phyloP scores from a whole-genome alignment of 2,888 invertebrate species.

The Teleiodes luculella region DNA sequence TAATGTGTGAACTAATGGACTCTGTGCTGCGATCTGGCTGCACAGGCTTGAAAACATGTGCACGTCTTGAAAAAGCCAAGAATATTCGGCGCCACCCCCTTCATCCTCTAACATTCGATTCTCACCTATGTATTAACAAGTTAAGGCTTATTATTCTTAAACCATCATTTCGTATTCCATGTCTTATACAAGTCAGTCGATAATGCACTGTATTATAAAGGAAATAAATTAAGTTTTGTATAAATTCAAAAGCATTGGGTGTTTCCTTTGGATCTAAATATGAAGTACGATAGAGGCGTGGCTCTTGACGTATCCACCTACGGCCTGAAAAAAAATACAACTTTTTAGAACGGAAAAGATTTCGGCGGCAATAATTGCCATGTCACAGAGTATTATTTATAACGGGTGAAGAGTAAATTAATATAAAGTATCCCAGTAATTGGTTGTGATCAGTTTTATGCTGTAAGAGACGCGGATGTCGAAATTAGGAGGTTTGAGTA shows the following conservation, averaged over 20 bases:
- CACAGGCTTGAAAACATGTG: constrained; percentile 55
- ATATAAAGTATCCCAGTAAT: constrained; percentile 66
- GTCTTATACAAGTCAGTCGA: neutral
- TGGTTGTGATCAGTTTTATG: constrained; percentile 70
- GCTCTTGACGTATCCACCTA: constrained; percentile 45
- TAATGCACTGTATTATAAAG: neutral
- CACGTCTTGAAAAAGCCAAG: constrained; percentile 48
- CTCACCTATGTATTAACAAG: neutral
- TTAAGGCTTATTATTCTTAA: neutral
- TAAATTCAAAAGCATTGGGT: constrained; percentile 32
- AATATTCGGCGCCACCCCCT: neutral
- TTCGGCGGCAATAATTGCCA: constrained; percentile 67
- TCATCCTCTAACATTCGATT: constrained; percentile 35
- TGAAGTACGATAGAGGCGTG: constrained; percentile 47
- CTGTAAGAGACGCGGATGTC: constrained; percentile 44
- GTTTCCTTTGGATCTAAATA: constrained; percentile 38
- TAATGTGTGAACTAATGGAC: constrained; percentile 78
- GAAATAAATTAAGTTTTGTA: neutral
- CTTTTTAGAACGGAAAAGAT: constrained; percentile 47
- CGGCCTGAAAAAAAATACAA: constrained; percentile 45
- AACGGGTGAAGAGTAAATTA: constrained; percentile 58
- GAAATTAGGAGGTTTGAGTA: constrained; percentile 8
- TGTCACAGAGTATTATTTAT: constrained; percentile 73
- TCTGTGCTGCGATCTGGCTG: constrained; percentile 69
- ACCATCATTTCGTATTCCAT: neutral